Conservation (phyloP, 2,888 invertebrate species). For the Zeuzera pyrina region DNA sequence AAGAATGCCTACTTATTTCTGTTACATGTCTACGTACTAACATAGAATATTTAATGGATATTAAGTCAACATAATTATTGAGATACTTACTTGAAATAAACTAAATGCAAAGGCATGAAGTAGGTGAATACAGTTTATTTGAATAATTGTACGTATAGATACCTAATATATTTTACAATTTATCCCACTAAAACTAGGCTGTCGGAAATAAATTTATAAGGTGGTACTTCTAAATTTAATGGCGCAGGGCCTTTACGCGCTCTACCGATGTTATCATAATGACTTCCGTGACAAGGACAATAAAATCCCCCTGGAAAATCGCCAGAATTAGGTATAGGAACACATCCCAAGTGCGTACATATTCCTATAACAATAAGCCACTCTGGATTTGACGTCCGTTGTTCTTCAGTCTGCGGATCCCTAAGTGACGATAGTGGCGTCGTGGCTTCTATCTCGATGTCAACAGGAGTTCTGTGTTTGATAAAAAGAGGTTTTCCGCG, state of each 20-base stretch:
- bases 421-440: slow-evolving; percentile 76
- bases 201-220: slow-evolving; percentile 70
- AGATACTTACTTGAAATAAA: too few species aligned
- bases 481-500: slow-evolving; percentile 88
- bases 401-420: slow-evolving; percentile 79
- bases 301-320: slow-evolving; percentile 81
- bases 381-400: slow-evolving; percentile 77
- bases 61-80: too few species aligned
- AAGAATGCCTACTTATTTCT: too few species aligned
- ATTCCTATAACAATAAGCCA: slow-evolving; percentile 87
- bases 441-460: slow-evolving; percentile 75
- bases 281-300: slow-evolving; percentile 89
- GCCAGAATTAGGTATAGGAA: slow-evolving; percentile 81
- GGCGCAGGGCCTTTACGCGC: slow-evolving; percentile 85
- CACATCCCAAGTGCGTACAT: slow-evolving; percentile 88
- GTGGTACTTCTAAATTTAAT: slow-evolving; percentile 78
- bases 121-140: not conserved
- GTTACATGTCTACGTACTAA: too few species aligned
- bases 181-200: slow-evolving; percentile 70
- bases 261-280: slow-evolving; percentile 84
- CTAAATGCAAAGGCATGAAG: too few species aligned
- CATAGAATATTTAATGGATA: too few species aligned
- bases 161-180: slow-evolving; percentile 5
- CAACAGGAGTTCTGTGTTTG: slow-evolving; percentile 76
- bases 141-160: not conserved